A percentile compares a stretch with the other conserved stretches of the same genome.
phyloP scores from a whole-genome alignment of 2,797 vertebrate species.

The Hozukius guyotensis region DNA sequence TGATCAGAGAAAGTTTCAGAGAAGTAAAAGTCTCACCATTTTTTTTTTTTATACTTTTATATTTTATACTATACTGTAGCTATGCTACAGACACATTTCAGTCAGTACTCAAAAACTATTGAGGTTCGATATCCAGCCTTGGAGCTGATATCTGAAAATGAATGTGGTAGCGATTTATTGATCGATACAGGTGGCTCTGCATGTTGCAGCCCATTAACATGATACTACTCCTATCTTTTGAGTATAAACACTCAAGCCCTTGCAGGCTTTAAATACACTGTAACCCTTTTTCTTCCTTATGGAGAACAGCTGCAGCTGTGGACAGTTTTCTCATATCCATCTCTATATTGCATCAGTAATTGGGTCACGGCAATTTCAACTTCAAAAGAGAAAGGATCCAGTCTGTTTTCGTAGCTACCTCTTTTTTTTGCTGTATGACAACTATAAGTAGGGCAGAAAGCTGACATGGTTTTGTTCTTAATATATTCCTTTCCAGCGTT shows the following conservation, averaged over 20 bases:
- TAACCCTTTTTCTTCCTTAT: background rate
- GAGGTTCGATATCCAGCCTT: background rate
- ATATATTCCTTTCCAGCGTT: background rate
- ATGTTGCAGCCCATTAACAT: background rate
- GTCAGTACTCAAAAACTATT: background rate
- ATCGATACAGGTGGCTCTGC: background rate
- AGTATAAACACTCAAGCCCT: background rate
- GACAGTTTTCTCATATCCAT: background rate
- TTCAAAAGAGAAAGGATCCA: background rate
- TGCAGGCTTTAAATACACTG: background rate
- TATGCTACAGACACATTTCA: too few relatives aligned
- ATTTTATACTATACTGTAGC: too few relatives aligned
- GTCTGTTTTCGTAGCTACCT: background rate
- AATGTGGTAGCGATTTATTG: background rate
- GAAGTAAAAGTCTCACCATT: too few relatives aligned
- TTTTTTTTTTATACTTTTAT: too few relatives aligned
- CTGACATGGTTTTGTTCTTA: background rate
- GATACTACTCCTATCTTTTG: background rate
- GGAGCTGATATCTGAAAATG: background rate
- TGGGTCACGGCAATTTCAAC: slow-evolving; percentile 19
- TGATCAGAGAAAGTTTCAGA: too few relatives aligned
- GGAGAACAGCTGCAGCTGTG: background rate
- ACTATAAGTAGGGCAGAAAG: background rate
- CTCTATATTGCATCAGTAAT: slow-evolving; percentile 1
- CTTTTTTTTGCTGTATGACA: slow-evolving; percentile 4